Evolutionary conservation across 1,140 invertebrate species (phyloP), one percentile per base, ranked within the genome.

Genomic region (Cecropterus lyciades): DNA sequence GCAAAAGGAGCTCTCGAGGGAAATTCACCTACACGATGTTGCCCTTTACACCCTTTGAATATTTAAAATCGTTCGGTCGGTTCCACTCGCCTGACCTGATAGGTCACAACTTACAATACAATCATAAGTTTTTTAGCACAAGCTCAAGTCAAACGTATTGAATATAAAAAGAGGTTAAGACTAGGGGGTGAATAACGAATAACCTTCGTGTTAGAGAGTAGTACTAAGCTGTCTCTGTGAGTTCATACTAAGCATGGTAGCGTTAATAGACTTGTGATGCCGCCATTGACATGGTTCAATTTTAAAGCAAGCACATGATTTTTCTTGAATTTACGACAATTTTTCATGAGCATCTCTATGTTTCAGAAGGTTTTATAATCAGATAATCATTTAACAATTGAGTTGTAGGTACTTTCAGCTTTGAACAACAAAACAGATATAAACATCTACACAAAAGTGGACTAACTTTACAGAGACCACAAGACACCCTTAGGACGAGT

Each of bases 11-110:
- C 13, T 59, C 84, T 66, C 79, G 30, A 66, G 88, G 88, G 86
- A 91, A 91, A 89, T 90, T 86, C n/a, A n/a, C n/a, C 55, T 30
- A 27, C 69, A 60, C 73, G 72, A 65, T 77, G 78, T 80, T 90
- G 86, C 86, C 88, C 88, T 91, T 91, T 91, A 88, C 81, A 88
- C 86, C 82, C 84, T 79, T 82, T 91, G 80, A 88, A 91, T 89
- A 89, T 89, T 91, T 89, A 85, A 89, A 84, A 73, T 63, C 27
- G 46, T 70, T n/a, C n/a, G n/a, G n/a, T 48, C 59, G 65, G 70
- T 73, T 70, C 71, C 64, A 72, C 65, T 74, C 70, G 72, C 67
- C 37, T 70, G 67, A 77, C 73, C 74, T 73, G 37, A 16, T 33
- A 37, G 46, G 43, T 48, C 63, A 63, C 15, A 10, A 52, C 10